These are phyloP conservation scores for Artibeus jamaicensis DNA, from an alignment of 2,797 vertebrate species.

Conservation along the genomic window DNA sequence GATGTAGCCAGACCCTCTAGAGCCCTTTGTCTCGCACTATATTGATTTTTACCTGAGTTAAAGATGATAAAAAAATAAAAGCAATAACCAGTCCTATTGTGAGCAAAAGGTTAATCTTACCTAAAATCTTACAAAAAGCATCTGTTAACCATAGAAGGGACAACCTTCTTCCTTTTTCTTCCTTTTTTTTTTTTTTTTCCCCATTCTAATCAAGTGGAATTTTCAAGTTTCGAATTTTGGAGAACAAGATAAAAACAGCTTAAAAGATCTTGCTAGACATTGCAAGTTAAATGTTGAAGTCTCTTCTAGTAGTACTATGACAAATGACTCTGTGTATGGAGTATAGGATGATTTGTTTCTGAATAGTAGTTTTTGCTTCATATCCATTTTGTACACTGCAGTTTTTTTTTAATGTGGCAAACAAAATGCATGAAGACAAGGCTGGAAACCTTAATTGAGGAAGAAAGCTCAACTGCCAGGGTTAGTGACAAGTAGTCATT, in stretches of 20 bases:
- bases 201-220: conserved; percentile 77
- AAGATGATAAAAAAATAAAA: conserved; percentile 84
- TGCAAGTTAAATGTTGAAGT: conserved; percentile 67
- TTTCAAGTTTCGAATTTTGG: conserved; percentile 77
- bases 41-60: conserved; percentile 87
- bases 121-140: conserved; percentile 85
- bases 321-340: conserved; percentile 55
- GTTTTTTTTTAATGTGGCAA: not conserved
- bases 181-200: conserved; percentile 63
- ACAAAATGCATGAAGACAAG: conserved; percentile 35
- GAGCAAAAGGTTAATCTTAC: conserved; percentile 87
- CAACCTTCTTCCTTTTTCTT: conserved; percentile 69
- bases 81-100: conserved; percentile 81
- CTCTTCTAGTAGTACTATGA: conserved; percentile 49
- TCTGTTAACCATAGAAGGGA: conserved; percentile 84
- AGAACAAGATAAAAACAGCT: conserved; percentile 75
- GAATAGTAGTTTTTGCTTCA: conserved; percentile 37
- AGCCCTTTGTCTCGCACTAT: conserved; percentile 83
- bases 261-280: conserved; percentile 66
- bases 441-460: not conserved
- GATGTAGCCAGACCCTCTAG: conserved; percentile 82
- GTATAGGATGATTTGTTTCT: conserved; percentile 38
- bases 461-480: not conserved
- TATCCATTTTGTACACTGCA: conserved; percentile 30
- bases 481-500: conserved; percentile 15